Evolutionary conservation across 2,113 vertebrate genomes (phyloP).

Genomic region (Suricata suricatta): DNA sequence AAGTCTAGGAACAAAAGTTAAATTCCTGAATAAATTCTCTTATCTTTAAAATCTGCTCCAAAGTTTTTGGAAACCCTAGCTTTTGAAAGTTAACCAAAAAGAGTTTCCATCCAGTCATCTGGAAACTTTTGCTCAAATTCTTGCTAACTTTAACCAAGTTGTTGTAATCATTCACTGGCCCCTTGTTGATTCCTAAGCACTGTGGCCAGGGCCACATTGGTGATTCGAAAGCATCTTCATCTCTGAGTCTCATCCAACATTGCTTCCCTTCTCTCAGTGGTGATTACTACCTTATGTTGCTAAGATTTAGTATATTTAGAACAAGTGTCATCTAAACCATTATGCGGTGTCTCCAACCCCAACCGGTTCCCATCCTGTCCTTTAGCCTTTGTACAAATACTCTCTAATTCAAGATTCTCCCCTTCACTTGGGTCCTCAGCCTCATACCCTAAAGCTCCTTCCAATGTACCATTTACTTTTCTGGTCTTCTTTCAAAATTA

Average conservation of each 20-base stretch:
- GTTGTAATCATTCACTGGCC: not conserved
- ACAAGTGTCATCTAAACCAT: not conserved
- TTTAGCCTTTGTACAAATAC: not conserved
- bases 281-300: not conserved
- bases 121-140: conserved; percentile 9
- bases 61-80: conserved; percentile 48
- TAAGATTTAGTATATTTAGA: not conserved
- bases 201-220: not conserved
- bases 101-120: conserved; percentile 45
- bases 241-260: not conserved
- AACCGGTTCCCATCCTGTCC: not conserved
- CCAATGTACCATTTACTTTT: not conserved
- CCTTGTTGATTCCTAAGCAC: not conserved
- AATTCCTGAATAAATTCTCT: conserved; percentile 68
- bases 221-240: not conserved
- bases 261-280: not conserved
- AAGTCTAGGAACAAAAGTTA: conserved; percentile 50
- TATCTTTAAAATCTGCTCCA: conserved; percentile 66
- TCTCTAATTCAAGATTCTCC: not conserved
- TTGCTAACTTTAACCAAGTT: conserved; percentile 11
- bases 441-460: not conserved
- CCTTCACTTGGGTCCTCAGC: not conserved
- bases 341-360: no score
- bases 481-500: conserved; percentile 17
- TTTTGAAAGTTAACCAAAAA: conserved; percentile 50